Conservation (phyloP, 2,113 vertebrate species). For the Nycticryphes semicollaris region DNA sequence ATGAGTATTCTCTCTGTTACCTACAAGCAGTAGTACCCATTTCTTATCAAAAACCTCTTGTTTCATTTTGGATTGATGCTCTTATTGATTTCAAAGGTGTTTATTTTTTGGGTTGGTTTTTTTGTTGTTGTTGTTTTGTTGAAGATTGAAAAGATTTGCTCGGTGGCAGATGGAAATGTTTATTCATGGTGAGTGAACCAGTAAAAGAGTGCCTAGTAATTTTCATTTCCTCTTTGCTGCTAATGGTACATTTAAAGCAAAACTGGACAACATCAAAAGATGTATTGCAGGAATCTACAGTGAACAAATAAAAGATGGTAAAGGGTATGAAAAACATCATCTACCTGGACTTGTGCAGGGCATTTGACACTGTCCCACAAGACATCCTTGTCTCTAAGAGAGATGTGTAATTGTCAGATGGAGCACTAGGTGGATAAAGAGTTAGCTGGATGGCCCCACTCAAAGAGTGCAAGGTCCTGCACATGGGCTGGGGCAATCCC, state of each 20-base stretch:
- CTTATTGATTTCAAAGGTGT: neutral
- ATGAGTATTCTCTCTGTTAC: neutral
- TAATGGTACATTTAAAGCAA: neutral
- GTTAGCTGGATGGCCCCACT: neutral
- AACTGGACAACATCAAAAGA: neutral
- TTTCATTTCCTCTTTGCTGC: neutral
- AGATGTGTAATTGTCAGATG: neutral
- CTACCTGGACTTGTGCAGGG: neutral
- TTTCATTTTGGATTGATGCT: neutral
- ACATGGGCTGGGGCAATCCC: neutral
- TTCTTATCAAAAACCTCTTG: neutral
- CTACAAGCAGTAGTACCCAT: neutral
- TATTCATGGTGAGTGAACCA: constrained; percentile 26
- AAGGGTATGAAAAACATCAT: neutral
- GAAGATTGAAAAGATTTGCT: neutral
- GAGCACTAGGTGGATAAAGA: neutral
- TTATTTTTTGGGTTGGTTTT: neutral
- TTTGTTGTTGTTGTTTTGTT: neutral
- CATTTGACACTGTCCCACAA: neutral
- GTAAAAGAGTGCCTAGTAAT: neutral
- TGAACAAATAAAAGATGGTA: neutral
- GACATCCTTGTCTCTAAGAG: neutral
- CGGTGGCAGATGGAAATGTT: constrained; percentile 24
- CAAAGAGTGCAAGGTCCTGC: neutral
- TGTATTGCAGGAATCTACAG: neutral